Evolutionary conservation across 2,888 invertebrate species (phyloP), one percentile per base, ranked within the genome.

Genomic region (Sphaerophoria rueppellii): DNA sequence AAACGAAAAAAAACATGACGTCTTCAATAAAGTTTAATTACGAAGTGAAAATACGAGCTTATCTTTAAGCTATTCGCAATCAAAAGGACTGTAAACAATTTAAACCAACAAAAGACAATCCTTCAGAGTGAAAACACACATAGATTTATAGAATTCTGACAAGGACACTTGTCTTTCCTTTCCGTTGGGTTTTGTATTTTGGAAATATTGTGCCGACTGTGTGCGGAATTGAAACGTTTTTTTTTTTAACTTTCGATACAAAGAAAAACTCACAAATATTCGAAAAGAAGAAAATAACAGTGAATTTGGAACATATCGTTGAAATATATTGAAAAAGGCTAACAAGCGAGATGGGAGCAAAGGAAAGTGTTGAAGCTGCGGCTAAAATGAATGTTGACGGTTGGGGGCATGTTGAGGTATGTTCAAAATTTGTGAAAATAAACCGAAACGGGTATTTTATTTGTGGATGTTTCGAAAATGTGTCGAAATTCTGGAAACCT

Each of bases 381-480:
- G 95, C 95, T 92, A 95, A 95, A 94, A 94, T 95, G 93, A 95
- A 95, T 93, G 94, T 95, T 93, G 95, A 95, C 93, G 95, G 95
- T 93, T 95, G 95, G 95, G 95, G 95, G 93, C 95, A 95, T 93
- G 93, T 95, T 91, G 95, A 95, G 95, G 95, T 95, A 94, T 93
- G 91, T 90, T 7, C 35, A n/a, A n/a, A 69, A 43, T 40, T 11
- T 11, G 9, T 43, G 9, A 40, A 7, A 40, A 40, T 40, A 40
- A 40, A 7, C 9, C 1, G 9, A 40, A 40, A 2, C 9, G 9
- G 0, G 40, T 40, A 9, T 43, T 43, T 40, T 40, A 40, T 6
- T 40, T 40, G 2, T 40, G 40, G 9, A 40, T 7, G 40, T 40
- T 9, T 40, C 9, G 6, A 6, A 40, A 40, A 40, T 7, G 40